phyloP scores from a whole-genome alignment of 92 coral and sea anemone genomes.

The Micromussa lordhowensis region DNA sequence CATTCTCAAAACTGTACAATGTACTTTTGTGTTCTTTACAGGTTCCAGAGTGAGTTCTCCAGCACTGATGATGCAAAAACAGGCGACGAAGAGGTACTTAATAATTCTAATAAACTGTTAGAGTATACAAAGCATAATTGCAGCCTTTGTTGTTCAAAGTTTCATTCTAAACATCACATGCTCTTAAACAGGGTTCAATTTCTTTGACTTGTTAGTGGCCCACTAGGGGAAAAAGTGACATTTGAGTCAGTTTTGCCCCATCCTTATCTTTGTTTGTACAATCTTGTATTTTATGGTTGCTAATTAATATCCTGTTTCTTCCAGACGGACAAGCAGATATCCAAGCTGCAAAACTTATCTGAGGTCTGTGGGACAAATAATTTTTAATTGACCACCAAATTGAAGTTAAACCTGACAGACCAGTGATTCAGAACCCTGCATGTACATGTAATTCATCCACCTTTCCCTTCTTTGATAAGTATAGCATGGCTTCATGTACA shows the following conservation, averaged over 20 bases:
- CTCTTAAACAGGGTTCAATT: too few species aligned
- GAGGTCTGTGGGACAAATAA: slow-evolving; percentile 17
- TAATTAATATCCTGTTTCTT: background rate
- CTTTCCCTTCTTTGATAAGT: background rate
- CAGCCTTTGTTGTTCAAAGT: too few species aligned
- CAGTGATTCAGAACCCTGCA: background rate
- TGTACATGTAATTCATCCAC: background rate
- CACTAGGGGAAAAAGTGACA: too few species aligned
- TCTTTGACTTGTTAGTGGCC: too few species aligned
- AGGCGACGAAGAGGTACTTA: slow-evolving; percentile 55
- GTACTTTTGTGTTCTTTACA: background rate
- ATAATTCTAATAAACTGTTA: background rate
- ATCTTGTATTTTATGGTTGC: background rate
- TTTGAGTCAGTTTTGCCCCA: too few species aligned
- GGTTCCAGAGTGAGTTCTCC: slow-evolving; percentile 69
- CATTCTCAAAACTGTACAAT: too few species aligned
- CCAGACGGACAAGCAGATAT: slow-evolving; percentile 26
- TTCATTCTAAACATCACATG: too few species aligned
- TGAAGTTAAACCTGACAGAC: background rate
- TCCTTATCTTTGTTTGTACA: too few species aligned
- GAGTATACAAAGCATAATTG: too few species aligned
- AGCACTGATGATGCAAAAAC: slow-evolving; percentile 50
- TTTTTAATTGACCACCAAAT: background rate
- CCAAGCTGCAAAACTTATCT: slow-evolving; percentile 21
- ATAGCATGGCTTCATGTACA: too few species aligned